A percentile compares a stretch with the other conserved stretches of the same genome.
Conservation (phyloP, 2,113 vertebrate species). For the Silurus meridionalis region DNA sequence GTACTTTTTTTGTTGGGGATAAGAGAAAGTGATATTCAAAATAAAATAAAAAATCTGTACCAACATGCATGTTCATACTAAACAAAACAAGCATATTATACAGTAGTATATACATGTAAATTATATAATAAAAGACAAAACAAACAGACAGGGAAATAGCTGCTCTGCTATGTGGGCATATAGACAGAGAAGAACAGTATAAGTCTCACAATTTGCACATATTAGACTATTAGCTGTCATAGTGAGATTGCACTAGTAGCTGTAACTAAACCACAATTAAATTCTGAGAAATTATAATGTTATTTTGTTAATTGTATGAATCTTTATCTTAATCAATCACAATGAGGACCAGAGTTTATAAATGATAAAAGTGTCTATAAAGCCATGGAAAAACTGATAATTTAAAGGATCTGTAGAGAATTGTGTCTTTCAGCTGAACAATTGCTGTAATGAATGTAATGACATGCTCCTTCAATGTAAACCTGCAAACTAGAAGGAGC, state of each 20-base stretch:
- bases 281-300: background rate
- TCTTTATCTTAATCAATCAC: background rate
- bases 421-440: background rate
- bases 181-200: too few species aligned
- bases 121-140: background rate
- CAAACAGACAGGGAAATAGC: background rate
- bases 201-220: background rate
- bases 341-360: background rate
- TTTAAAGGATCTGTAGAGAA: background rate
- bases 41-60: background rate
- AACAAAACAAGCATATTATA: background rate
- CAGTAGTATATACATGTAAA: background rate
- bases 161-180: background rate
- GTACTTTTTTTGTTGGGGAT: background rate
- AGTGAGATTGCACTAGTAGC: background rate
- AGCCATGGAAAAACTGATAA: background rate
- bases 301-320: background rate
- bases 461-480: too few species aligned
- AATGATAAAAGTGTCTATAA: background rate
- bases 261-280: background rate
- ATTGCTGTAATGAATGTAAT: background rate
- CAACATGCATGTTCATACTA: background rate
- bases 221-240: background rate
- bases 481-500: background rate
- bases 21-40: background rate